Evolutionary conservation across 2,888 invertebrate genomes (phyloP), one percentile per base, ranked within the genome.

Genomic region (Crepidodera aurea): DNA sequence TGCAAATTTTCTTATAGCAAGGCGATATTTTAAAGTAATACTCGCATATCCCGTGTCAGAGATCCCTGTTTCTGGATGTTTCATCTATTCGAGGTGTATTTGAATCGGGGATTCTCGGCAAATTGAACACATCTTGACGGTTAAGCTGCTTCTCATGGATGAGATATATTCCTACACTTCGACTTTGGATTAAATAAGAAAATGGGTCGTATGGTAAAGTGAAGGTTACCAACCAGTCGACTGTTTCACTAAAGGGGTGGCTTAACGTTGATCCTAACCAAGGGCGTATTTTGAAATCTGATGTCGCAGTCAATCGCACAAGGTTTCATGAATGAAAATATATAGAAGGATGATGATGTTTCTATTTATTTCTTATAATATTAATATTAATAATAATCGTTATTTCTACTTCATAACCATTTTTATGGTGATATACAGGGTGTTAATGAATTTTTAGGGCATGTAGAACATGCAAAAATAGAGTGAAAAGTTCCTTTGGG

Each of bases 1-100:
- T 56, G 55, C 55, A 59, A 65, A 65, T 57, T 60, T 62, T 57
- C 62, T 57, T 42, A 37, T 53, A 65, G 51, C 51, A 25, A n/a
- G 42, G 29, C 59, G 8, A 60, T 59, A 61, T 59, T 55, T 60
- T 29, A 40, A n/a, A 27, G 51, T 55, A 51, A 51, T 55, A 55
- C 59, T 51, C 39, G 3, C 39, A 34, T 39, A 22, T 51, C 37
- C 37, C n/a, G 22, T 51, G 25, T 39, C 22, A 42, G 22, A 34
- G 40, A 44, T 51, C 42, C 51, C 18, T 19, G 34, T 22, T 25
- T 59, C 42, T 32, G 32, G 34, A 59, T 22, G 42, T 42, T 58
- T 58, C 51, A 58, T 58, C 50, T 58, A 51, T 51, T 58, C 27
- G 27, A 18, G 50, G 39, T 37, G 44, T 55, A 44, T 44, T 19